Conservation (phyloP, 2,888 invertebrate genomes). For the Tiphia femorata region DNA sequence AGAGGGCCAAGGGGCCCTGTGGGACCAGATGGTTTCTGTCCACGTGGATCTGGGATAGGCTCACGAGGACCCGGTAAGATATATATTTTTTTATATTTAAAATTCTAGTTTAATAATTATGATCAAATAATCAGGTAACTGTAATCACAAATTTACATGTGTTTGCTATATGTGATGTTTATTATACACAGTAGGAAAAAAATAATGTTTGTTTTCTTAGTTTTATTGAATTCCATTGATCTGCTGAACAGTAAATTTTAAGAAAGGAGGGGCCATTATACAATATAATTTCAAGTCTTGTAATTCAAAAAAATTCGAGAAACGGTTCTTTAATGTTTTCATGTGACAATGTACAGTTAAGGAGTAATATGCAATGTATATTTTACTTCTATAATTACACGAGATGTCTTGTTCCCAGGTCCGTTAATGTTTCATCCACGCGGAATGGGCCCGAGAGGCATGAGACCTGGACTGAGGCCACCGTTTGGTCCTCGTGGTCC, state of each 20-base stretch:
- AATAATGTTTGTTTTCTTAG: no score
- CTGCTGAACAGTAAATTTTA: background rate
- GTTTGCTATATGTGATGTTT: background rate
- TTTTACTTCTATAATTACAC: background rate
- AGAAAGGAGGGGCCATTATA: no score
- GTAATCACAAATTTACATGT: background rate
- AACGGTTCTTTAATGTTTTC: background rate
- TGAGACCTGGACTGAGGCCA: conserved; percentile 63
- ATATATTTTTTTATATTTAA: background rate
- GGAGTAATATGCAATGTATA: background rate
- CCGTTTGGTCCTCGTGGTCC: conserved; percentile 61
- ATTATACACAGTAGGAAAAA: no score
- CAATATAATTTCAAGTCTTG: background rate
- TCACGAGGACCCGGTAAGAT: conserved; percentile 61
- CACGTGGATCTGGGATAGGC: conserved; percentile 61
- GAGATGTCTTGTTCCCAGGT: conserved; percentile 45
- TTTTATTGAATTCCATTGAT: no score
- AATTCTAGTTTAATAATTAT: background rate
- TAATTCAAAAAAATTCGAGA: background rate
- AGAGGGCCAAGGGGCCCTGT: conserved; percentile 62
- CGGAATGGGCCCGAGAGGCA: conserved; percentile 65
- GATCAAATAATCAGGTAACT: no score
- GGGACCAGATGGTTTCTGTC: conserved; percentile 66
- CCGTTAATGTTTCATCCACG: conserved; percentile 67
- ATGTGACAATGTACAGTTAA: background rate